Evolutionary conservation across 2,888 invertebrate genomes (phyloP), one percentile per base, ranked within the genome.

Genomic region (Cephus pulcher): DNA sequence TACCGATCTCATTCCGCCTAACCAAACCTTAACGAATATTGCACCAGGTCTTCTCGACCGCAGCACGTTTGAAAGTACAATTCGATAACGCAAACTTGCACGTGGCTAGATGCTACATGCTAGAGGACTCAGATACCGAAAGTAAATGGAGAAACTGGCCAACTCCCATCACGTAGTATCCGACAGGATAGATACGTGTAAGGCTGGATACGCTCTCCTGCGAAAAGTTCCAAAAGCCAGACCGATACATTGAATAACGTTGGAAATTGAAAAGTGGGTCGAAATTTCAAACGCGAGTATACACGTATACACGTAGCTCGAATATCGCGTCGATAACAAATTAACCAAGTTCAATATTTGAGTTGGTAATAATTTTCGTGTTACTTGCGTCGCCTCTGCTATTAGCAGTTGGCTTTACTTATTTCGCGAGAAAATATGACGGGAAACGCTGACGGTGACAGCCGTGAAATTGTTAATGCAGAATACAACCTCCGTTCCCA

Each of bases 271-370:
- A 23, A 56, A 56, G 56, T 56, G 56, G 56, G 56, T 56, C 9
- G 56, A 56, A 56, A 56, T 23, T 23, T 56, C 9, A 56, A 56
- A 23, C 9, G 3, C 0, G 23, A 9, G 9, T 56, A 23, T 2
- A 56, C 6, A 2, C 1, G 6, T 69, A 69, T 69, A 69, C 79
- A 69, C 79, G 80, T 84, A 83, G 74, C 78, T 81, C 80, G 75
- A 82, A 84, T 82, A 84, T 81, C 74, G 78, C 78, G 78, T 80
- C 81, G 81, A 80, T 83, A 82, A 84, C 83, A 84, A 84, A 87
- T 86, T 86, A 84, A 78, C 80, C 76, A 83, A 84, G 80, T 86
- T 84, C 83, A 80, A 84, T 86, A 81, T 85, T 86, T 84, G 80
- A 83, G 82, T 81, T 82, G 81, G 79, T 82, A 82, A 85, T 85